Percentiles rank a stretch among this genome's conserved stretches.
Conservation (phyloP, 2,888 invertebrate genomes). For the Acleris sparsana region DNA sequence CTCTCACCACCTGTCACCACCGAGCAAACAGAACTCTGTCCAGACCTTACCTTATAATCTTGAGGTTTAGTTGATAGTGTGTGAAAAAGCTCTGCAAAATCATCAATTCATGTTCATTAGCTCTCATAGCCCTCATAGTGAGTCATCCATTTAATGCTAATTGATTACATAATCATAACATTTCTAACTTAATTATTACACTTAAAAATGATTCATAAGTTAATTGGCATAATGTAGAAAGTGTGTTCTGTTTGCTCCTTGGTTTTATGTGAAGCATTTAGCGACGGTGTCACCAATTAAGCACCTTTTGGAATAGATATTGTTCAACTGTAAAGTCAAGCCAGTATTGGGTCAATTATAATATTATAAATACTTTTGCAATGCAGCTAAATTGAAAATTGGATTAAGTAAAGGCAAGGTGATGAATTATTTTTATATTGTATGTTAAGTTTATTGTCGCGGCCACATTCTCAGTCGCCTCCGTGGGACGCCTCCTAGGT, state of each 20-base stretch:
- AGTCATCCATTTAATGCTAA: too few relatives aligned
- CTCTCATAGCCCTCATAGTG: too few relatives aligned
- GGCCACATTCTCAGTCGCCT: slow-evolving; percentile 45
- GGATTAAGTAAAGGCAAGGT: slow-evolving; percentile 42
- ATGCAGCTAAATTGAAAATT: slow-evolving; percentile 44
- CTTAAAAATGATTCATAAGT: not conserved
- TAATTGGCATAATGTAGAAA: not conserved
- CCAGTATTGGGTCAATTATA: not conserved
- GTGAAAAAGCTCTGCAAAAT: not conserved
- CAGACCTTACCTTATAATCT: too few relatives aligned
- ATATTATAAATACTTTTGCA: slow-evolving; percentile 42
- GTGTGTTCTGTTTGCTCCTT: slow-evolving; percentile 23
- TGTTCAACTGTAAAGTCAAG: slow-evolving; percentile 1
- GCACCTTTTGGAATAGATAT: slow-evolving; percentile 12
- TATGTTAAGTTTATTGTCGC: slow-evolving; percentile 36
- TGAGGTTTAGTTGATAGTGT: not conserved
- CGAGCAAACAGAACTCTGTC: not conserved
- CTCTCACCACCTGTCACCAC: not conserved
- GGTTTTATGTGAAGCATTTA: slow-evolving; percentile 6
- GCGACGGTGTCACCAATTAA: slow-evolving; percentile 7
- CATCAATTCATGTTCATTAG: too few relatives aligned
- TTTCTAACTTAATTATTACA: not conserved
- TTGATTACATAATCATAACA: too few relatives aligned
- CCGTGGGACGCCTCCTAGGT: slow-evolving; percentile 56
- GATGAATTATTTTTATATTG: slow-evolving; percentile 40